Conservation (phyloP, 1,140 invertebrate species). For the Periplaneta americana region DNA sequence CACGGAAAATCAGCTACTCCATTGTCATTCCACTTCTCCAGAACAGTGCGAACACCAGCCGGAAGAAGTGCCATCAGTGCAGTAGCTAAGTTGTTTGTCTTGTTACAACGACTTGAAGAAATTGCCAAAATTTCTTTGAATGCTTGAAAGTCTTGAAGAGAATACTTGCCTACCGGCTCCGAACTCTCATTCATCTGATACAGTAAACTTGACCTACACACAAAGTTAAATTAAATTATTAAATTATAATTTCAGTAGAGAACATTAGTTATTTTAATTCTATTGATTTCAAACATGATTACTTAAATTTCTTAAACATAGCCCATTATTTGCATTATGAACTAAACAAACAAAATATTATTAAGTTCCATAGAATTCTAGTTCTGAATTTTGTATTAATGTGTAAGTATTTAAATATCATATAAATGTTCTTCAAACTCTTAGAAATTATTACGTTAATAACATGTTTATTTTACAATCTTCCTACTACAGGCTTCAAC, state of each 20-base stretch:
- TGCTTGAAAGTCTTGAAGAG: constrained; percentile 41
- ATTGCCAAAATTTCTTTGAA: constrained; percentile 54
- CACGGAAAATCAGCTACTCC: constrained; percentile 45
- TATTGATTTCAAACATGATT: too few species aligned
- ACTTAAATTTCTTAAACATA: too few species aligned
- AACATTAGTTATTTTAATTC: neutral
- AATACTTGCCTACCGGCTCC: constrained; percentile 42
- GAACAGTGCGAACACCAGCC: constrained; percentile 44
- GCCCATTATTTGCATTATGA: too few species aligned
- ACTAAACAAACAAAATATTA: too few species aligned
- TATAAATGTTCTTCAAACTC: too few species aligned
- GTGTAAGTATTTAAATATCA: too few species aligned
- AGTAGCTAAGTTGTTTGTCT: constrained; percentile 43
- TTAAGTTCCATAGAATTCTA: too few species aligned
- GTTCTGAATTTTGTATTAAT: too few species aligned
- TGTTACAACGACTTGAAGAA: constrained; percentile 45
- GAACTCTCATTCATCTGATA: constrained; percentile 45
- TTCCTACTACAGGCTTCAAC: too few species aligned
- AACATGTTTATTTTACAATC: too few species aligned
- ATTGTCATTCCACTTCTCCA: constrained; percentile 60
- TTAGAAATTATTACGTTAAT: too few species aligned
- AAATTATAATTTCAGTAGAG: neutral
- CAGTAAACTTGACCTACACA: constrained; percentile 44
- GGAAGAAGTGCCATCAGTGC: constrained; percentile 52
- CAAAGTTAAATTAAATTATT: neutral